These are phyloP conservation scores for Axea sp. DNA, from an alignment of 2,888 invertebrate species.

Conservation along the genomic window DNA sequence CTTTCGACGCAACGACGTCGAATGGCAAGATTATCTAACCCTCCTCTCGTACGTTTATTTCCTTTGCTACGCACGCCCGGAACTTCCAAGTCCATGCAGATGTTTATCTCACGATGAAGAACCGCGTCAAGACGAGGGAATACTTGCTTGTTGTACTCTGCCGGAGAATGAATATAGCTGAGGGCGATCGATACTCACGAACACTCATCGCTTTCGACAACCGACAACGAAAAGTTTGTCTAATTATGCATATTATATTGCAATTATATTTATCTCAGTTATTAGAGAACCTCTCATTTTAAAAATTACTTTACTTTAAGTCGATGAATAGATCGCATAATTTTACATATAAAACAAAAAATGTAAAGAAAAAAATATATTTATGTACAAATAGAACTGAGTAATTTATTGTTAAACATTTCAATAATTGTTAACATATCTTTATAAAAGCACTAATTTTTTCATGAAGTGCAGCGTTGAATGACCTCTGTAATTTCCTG, in stretches of 20 bases:
- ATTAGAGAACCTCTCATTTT: too few species aligned
- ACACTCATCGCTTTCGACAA: constrained; percentile 44
- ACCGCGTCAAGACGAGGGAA: constrained; percentile 47
- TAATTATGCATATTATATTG: constrained; percentile 16
- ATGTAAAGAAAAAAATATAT: too few species aligned
- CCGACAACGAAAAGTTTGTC: constrained; percentile 6
- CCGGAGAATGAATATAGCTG: constrained; percentile 39
- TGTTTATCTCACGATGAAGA: constrained; percentile 63
- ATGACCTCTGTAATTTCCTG: too few species aligned
- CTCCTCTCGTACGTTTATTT: constrained; percentile 42
- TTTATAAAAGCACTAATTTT: too few species aligned
- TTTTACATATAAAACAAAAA: too few species aligned
- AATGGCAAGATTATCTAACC: constrained; percentile 63
- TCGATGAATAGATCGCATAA: too few species aligned
- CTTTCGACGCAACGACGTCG: constrained; percentile 42
- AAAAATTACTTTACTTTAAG: too few species aligned
- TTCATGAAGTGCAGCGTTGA: too few species aligned
- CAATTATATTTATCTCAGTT: too few species aligned
- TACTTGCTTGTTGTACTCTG: constrained; percentile 26
- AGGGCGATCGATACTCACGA: constrained; percentile 56
- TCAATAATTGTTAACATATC: too few species aligned
- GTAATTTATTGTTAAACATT: too few species aligned
- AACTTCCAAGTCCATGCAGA: constrained; percentile 61
- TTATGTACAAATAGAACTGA: too few species aligned
- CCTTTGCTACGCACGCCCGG: constrained; percentile 57